Conservation (phyloP, 2,888 invertebrate species). For the Cremastinae sp. region DNA sequence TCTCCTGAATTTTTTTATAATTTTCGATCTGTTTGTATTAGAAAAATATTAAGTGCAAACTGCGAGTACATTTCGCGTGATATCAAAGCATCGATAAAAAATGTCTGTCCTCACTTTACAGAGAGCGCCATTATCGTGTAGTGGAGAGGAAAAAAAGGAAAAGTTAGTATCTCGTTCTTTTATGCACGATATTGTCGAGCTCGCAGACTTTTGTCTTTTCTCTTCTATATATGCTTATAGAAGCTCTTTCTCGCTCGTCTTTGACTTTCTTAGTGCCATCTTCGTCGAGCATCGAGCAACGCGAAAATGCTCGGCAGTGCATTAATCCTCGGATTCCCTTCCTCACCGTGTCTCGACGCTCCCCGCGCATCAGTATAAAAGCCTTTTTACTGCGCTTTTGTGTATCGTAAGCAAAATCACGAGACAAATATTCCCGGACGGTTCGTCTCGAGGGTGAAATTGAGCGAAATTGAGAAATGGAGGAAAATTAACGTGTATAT, state of each 20-base stretch:
- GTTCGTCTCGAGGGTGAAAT: too few relatives aligned
- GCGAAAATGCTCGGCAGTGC: slow-evolving; percentile 33
- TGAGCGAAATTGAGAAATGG: too few relatives aligned
- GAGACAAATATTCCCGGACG: not conserved
- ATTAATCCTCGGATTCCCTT: slow-evolving; percentile 33
- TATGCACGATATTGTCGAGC: slow-evolving; percentile 46
- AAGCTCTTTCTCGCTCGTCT: slow-evolving; percentile 27
- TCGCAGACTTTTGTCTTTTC: slow-evolving; percentile 36
- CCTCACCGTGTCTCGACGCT: slow-evolving; percentile 6
- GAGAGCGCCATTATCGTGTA: slow-evolving; percentile 15
- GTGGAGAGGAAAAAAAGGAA: not conserved
- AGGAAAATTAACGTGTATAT: too few relatives aligned
- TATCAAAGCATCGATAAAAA: slow-evolving; percentile 28
- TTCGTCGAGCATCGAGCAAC: slow-evolving; percentile 34
- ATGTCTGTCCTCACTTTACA: slow-evolving; percentile 9
- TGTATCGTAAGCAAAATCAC: not conserved
- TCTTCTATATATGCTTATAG: slow-evolving; percentile 11
- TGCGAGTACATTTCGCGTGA: not conserved
- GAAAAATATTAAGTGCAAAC: not conserved
- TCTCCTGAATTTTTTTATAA: too few relatives aligned
- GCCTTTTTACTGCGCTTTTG: slow-evolving; percentile 27
- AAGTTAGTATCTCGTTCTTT: slow-evolving; percentile 1
- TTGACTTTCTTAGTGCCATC: slow-evolving; percentile 39
- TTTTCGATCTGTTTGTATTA: too few relatives aligned
- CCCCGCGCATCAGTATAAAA: too few relatives aligned